A percentile compares a stretch with the other conserved stretches of the same genome.
These are phyloP conservation scores for Marcusenius ussheri DNA, from an alignment of 2,113 vertebrate species.

Conservation along the genomic window DNA sequence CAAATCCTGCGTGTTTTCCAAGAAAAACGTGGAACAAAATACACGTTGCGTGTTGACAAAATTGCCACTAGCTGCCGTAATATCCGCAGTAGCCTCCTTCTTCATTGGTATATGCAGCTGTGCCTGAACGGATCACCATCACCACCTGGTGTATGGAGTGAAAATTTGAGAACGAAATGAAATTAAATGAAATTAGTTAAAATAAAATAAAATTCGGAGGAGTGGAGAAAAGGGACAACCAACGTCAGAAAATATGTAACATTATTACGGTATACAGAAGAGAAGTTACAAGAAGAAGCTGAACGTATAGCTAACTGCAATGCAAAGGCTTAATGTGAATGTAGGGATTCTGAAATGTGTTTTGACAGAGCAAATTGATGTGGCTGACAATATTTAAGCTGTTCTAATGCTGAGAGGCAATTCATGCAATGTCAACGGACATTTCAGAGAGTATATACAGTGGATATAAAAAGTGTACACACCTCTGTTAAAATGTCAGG, in stretches of 20 bases:
- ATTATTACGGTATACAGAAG: neutral
- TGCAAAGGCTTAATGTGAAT: neutral
- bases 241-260: neutral
- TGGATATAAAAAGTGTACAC: no score
- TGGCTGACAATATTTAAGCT: neutral
- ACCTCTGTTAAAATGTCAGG: no score
- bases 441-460: neutral
- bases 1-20: neutral
- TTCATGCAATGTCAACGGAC: neutral
- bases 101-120: neutral
- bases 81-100: slow-evolving; percentile 35
- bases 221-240: neutral
- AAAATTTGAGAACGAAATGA: neutral
- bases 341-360: neutral
- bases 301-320: neutral
- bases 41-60: neutral
- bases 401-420: neutral
- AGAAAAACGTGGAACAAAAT: neutral
- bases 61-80: slow-evolving; percentile 18
- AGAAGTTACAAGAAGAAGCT: neutral
- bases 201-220: neutral
- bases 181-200: neutral
- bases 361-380: neutral
- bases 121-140: neutral
- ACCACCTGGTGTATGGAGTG: slow-evolving; percentile 21